Base-by-base conservation (phyloP, 1,140 invertebrate species). In the Zaprionus lachaisei region DNA sequence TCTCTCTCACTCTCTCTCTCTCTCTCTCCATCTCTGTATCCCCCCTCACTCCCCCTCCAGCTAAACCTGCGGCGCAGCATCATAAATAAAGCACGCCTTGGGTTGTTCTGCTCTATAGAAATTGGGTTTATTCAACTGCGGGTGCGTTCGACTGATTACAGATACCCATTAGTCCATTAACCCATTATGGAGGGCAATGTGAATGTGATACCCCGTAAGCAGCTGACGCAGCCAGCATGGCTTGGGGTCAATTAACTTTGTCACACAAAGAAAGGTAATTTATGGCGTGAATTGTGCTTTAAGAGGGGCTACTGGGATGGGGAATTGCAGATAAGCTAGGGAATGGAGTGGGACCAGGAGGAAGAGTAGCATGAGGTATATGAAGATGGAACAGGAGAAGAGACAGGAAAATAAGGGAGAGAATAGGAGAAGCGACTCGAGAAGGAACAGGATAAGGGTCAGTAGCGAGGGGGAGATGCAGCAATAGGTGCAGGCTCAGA, bases 111-210 rank as follows among this genome's bases (percentile, higher is more conserved):
- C 31, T 34, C n/a, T 7, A 47, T 47, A 47, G 41, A 47, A 47
- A 17, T 47, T n/a, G 47, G 51, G 71, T 73, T 73, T 61, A 56
- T 73, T 73, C 64, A 73, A 73, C 71, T 61, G 41, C 41, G 41
- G 41, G 41, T 47, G 41, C 41, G 41, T 47, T n/a, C 41, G 41
- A 47, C 47, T 51, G 47, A 51, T 51, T 51, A 24, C 47, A 20
- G 47, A 22, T 49, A 49, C 47, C 47, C 47, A 51, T 51, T 51
- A 51, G 41, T n/a, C n/a, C 41, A n/a, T 7, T 17, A 51, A n/a
- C n/a, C n/a, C 41, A n/a, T n/a, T 17, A 47, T 47, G n/a, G 41
- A 3, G n/a, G 5, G 41, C n/a, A 17, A 3, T 47, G n/a, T 47
- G 41, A 44, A 44, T 44, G 15, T 28, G 26, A 47, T 47, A 47